These are phyloP conservation scores for Puffinus mauretanicus DNA, from an alignment of 2,113 vertebrate genomes.

Conservation along the genomic window DNA sequence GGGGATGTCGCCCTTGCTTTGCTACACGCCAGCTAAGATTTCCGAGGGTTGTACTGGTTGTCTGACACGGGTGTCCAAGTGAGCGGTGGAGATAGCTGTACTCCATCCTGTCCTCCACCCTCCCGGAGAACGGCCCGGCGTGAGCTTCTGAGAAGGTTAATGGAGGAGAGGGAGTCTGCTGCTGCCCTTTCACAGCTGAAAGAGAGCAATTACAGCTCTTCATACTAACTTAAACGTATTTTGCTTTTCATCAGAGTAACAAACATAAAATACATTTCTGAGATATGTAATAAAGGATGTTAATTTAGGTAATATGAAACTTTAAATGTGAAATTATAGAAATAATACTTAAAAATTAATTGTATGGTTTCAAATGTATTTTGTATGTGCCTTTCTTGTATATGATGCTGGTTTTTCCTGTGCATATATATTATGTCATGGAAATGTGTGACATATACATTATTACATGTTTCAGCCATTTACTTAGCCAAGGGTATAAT, in stretches of 20 bases:
- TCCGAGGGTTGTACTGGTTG: background rate
- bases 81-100: background rate
- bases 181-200: background rate
- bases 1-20: background rate
- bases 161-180: background rate
- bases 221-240: background rate
- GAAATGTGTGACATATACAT: background rate
- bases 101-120: background rate
- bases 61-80: background rate
- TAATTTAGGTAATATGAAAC: background rate
- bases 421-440: background rate
- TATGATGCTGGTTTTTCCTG: background rate
- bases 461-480: background rate
- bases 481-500: background rate
- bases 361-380: background rate
- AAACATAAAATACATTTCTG: background rate
- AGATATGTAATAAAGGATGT: background rate
- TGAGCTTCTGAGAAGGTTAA: background rate
- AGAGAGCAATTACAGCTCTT: background rate
- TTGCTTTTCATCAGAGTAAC: background rate
- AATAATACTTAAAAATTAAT: background rate
- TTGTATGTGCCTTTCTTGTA: background rate
- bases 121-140: background rate
- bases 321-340: background rate
- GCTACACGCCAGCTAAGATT: background rate